phyloP scores from a whole-genome alignment of 1,140 invertebrate species.

The Agraylea sexmaculata region DNA sequence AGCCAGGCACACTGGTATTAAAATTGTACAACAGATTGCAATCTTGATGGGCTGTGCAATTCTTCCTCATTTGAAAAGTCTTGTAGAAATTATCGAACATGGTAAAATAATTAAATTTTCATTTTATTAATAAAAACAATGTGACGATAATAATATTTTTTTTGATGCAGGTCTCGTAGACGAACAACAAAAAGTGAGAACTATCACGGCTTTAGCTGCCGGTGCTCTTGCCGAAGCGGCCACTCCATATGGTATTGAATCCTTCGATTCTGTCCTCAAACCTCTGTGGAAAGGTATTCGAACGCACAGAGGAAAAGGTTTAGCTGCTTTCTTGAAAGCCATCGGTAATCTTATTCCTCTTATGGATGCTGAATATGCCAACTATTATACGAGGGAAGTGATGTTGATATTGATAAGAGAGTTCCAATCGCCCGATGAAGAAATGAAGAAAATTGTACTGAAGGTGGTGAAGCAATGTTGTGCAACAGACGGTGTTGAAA shows the following conservation, averaged over 20 bases:
- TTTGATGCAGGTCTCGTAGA: conserved; percentile 53
- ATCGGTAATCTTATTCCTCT: conserved; percentile 98
- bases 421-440: conserved; percentile 99
- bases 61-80: conserved; percentile 90
- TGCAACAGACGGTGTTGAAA: conserved; percentile 98
- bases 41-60: conserved; percentile 99
- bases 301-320: conserved; percentile 94
- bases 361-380: conserved; percentile 99
- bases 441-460: conserved; percentile 99
- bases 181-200: conserved; percentile 84
- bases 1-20: conserved; percentile 97
- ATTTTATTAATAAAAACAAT: not conserved
- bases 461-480: conserved; percentile 99
- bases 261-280: conserved; percentile 98
- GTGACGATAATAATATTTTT: conserved; percentile 2
- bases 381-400: conserved; percentile 99
- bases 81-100: conserved; percentile 99
- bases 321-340: conserved; percentile 97
- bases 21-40: conserved; percentile 99
- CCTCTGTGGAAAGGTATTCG: conserved; percentile 99
- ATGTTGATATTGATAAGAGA: conserved; percentile 99
- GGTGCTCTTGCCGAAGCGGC: conserved; percentile 96
- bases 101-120: conserved; percentile 41
- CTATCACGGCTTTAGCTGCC: conserved; percentile 97
- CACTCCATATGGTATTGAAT: conserved; percentile 99